A percentile compares a stretch with the other conserved stretches of the same genome.
phyloP scores from a whole-genome alignment of 2,113 vertebrate species.

The Phocoena sinus region DNA sequence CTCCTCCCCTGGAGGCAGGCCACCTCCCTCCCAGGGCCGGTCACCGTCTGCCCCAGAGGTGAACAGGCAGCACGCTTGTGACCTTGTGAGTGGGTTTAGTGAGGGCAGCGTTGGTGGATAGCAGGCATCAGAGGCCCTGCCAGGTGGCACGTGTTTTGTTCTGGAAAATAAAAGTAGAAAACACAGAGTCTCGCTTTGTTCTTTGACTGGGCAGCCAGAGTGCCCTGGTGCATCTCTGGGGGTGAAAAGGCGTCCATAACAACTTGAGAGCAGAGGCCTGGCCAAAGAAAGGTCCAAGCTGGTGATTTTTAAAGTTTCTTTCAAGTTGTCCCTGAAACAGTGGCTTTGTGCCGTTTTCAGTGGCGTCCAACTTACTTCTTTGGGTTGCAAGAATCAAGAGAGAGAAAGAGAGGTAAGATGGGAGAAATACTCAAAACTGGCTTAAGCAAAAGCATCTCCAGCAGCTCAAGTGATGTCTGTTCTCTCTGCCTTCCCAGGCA shows the following conservation, averaged over 20 bases:
- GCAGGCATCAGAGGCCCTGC: not conserved
- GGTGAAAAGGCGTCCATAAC: rapidly evolving
- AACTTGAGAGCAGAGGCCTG: not conserved
- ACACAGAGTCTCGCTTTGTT: not conserved
- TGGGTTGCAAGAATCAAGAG: not conserved
- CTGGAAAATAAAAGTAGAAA: conserved; percentile 50
- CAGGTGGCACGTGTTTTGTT: not conserved
- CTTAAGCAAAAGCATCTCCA: not conserved
- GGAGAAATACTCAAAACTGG: not conserved
- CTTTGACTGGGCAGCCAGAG: not conserved
- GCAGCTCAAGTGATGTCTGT: too few relatives aligned
- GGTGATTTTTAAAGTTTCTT: not conserved
- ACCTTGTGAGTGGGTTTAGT: not conserved
- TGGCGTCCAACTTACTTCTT: not conserved
- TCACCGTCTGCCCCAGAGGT: not conserved
- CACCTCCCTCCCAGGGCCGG: not conserved
- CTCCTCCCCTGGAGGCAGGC: too few relatives aligned
- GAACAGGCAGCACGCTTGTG: rapidly evolving
- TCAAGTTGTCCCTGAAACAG: not conserved
- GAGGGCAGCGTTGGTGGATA: not conserved
- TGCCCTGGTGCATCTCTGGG: rapidly evolving
- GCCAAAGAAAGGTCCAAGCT: not conserved
- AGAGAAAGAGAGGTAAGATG: not conserved
- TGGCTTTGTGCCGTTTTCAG: not conserved
- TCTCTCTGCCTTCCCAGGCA: not conserved